A percentile compares a stretch with the other conserved stretches of the same genome.
phyloP scores from a whole-genome alignment of 2,113 vertebrate genomes.

The Mormoops blainvillei region DNA sequence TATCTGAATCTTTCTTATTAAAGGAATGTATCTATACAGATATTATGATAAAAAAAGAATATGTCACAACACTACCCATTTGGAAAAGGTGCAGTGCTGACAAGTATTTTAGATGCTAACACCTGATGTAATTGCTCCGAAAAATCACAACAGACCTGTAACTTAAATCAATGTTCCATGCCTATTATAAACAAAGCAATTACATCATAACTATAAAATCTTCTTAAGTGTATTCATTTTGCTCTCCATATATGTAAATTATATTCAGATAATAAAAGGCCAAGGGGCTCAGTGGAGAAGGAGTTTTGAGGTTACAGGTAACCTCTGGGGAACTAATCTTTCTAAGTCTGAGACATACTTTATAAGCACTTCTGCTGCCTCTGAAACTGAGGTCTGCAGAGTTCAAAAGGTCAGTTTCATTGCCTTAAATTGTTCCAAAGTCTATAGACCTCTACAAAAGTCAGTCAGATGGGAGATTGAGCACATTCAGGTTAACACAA shows the following conservation, averaged over 20 bases:
- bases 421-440: constrained; percentile 51
- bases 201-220: neutral
- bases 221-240: neutral
- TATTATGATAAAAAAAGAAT: neutral
- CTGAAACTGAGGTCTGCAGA: neutral
- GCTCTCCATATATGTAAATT: neutral
- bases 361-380: neutral
- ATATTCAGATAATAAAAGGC: neutral
- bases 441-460: neutral
- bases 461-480: neutral
- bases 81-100: neutral
- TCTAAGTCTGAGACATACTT: neutral
- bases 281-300: neutral
- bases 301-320: neutral
- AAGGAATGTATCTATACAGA: neutral
- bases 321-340: neutral
- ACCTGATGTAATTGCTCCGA: neutral
- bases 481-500: neutral
- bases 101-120: neutral
- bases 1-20: neutral
- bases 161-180: neutral
- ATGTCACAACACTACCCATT: neutral
- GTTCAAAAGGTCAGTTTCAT: constrained; percentile 35
- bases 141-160: neutral
- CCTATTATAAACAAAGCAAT: neutral